Conservation (phyloP, 2,797 vertebrate species). For the Scolopax rusticola region DNA sequence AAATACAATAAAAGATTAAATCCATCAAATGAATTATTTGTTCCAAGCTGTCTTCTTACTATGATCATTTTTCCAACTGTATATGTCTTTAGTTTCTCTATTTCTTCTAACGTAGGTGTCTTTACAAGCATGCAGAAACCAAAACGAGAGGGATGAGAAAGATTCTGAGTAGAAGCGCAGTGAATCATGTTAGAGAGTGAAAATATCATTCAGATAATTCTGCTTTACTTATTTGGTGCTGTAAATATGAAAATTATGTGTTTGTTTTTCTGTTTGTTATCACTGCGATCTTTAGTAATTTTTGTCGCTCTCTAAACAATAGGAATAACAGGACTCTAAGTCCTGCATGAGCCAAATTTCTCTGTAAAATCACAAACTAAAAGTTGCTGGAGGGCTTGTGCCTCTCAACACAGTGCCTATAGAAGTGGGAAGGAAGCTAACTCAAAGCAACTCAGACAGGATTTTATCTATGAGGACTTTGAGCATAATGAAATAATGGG, state of each 20-base stretch:
- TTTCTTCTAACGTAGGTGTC: background rate
- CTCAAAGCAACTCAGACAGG: background rate
- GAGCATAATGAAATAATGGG: background rate
- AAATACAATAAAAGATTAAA: background rate
- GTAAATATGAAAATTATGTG: background rate
- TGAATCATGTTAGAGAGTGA: background rate
- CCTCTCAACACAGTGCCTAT: background rate
- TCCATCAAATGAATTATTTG: background rate
- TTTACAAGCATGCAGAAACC: background rate
- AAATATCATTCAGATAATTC: background rate
- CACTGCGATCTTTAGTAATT: background rate
- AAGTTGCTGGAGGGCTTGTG: background rate
- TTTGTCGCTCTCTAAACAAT: background rate
- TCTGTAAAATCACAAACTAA: background rate
- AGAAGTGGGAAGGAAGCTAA: background rate
- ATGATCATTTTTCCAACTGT: background rate
- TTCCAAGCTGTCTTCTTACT: background rate
- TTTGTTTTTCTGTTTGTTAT: background rate
- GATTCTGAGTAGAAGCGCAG: background rate
- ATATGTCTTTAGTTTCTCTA: background rate
- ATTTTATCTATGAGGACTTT: background rate
- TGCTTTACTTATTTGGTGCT: background rate
- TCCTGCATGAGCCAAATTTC: background rate
- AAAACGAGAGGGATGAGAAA: background rate
- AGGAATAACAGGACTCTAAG: background rate